Conservation (phyloP, 2,888 invertebrate genomes). For the Ethmia dodecea region DNA sequence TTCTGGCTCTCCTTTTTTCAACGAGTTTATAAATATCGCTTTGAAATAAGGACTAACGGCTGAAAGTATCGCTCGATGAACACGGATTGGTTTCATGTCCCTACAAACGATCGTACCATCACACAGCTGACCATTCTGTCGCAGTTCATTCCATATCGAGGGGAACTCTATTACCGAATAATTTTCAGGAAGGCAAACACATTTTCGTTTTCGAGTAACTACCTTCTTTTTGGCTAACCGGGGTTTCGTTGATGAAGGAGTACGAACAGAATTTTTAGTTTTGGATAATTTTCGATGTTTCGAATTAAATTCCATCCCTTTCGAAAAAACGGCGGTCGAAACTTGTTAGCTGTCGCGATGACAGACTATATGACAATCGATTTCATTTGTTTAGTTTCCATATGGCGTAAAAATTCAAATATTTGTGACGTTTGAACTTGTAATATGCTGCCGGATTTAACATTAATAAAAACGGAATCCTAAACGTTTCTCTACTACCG, state of each 20-base stretch:
- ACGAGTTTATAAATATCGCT: slow-evolving; percentile 83
- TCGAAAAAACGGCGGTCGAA: slow-evolving; percentile 75
- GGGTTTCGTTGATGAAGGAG: slow-evolving; percentile 58
- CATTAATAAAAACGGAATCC: background rate
- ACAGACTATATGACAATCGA: slow-evolving; percentile 46
- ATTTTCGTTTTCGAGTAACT: slow-evolving; percentile 70
- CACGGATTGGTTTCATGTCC: slow-evolving; percentile 78
- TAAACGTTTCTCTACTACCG: too few species aligned
- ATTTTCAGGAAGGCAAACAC: slow-evolving; percentile 79
- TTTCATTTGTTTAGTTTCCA: slow-evolving; percentile 48
- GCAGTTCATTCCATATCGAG: slow-evolving; percentile 82
- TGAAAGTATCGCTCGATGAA: slow-evolving; percentile 84
- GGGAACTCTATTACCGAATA: slow-evolving; percentile 80
- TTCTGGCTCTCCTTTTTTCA: slow-evolving; percentile 79
- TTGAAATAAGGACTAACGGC: slow-evolving; percentile 86
- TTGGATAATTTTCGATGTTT: slow-evolving; percentile 75
- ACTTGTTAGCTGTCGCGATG: slow-evolving; percentile 69
- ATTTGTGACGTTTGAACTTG: slow-evolving; percentile 1
- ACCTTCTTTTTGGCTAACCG: slow-evolving; percentile 65
- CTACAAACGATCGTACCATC: slow-evolving; percentile 83
- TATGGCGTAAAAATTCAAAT: slow-evolving; percentile 19
- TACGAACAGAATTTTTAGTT: slow-evolving; percentile 73
- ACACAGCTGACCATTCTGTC: slow-evolving; percentile 81
- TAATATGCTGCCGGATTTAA: slow-evolving; percentile 4
- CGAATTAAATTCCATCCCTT: slow-evolving; percentile 77